These are phyloP conservation scores for Phenganax stokvisi DNA, from an alignment of 92 coral and sea anemone species.

Conservation along the genomic window DNA sequence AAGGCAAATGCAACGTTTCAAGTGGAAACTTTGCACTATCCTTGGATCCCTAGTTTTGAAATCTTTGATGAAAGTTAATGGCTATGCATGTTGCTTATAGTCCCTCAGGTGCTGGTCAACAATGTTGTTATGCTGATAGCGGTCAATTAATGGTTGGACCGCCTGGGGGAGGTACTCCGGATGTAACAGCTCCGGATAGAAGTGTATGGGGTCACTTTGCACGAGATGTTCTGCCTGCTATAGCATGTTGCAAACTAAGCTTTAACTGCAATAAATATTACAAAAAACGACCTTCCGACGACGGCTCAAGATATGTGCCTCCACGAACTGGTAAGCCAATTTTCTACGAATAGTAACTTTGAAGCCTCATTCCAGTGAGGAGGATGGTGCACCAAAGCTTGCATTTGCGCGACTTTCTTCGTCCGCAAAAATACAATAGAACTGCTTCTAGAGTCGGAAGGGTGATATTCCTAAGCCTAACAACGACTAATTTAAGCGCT, in stretches of 20 bases:
- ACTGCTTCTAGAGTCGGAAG: too few relatives aligned
- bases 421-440: too few relatives aligned
- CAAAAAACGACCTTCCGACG: constrained; percentile 42
- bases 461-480: too few relatives aligned
- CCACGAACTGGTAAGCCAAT: constrained; percentile 42
- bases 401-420: too few relatives aligned
- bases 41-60: too few relatives aligned
- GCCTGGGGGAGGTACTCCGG: constrained; percentile 60
- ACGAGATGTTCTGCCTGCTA: constrained; percentile 32
- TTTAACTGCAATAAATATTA: constrained; percentile 27
- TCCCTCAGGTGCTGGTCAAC: constrained; percentile 58
- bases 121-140: constrained; percentile 60
- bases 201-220: neutral
- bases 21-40: too few relatives aligned
- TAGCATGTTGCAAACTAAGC: constrained; percentile 35
- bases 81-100: constrained; percentile 12
- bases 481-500: too few relatives aligned
- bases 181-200: constrained; percentile 53
- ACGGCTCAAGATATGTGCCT: constrained; percentile 44
- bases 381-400: too few relatives aligned
- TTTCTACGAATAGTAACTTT: neutral
- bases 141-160: constrained; percentile 63
- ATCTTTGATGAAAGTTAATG: too few relatives aligned
- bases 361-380: too few relatives aligned
- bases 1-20: too few relatives aligned